Percentiles rank a stretch among this genome's conserved stretches.
Evolutionary conservation across 2,888 invertebrate genomes (phyloP).

Genomic region (Junonia oenone): DNA sequence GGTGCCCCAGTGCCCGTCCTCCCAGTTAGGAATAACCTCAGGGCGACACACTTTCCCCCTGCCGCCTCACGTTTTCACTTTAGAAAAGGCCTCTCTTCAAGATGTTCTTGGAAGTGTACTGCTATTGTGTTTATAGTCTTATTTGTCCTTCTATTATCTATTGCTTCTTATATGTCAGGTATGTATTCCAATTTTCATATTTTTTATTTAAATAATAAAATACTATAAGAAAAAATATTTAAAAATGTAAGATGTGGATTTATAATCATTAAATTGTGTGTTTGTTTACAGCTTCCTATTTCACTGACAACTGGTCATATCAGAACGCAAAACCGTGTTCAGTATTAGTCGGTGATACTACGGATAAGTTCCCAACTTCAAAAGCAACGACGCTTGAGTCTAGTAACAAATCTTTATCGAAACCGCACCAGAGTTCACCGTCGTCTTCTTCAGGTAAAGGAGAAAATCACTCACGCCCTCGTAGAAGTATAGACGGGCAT

Average conservation of each 20-base stretch:
- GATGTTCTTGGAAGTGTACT: slow-evolving; percentile 95
- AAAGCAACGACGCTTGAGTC: slow-evolving; percentile 85
- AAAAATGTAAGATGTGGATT: background rate
- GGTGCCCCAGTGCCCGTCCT: slow-evolving; percentile 86
- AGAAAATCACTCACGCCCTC: slow-evolving; percentile 80
- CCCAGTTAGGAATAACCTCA: slow-evolving; percentile 86
- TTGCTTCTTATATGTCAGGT: slow-evolving; percentile 94
- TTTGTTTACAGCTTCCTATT: slow-evolving; percentile 84
- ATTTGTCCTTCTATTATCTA: slow-evolving; percentile 89
- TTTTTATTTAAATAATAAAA: background rate
- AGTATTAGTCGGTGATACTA: slow-evolving; percentile 89
- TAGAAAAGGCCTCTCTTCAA: slow-evolving; percentile 90
- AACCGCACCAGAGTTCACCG: slow-evolving; percentile 81
- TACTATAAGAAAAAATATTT: background rate
- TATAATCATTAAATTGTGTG: too few species aligned
- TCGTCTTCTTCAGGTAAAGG: slow-evolving; percentile 76
- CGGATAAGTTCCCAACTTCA: slow-evolving; percentile 83
- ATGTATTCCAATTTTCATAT: slow-evolving; percentile 31
- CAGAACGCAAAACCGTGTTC: slow-evolving; percentile 90
- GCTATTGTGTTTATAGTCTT: slow-evolving; percentile 93
- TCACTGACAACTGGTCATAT: slow-evolving; percentile 89
- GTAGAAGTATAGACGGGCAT: slow-evolving; percentile 85
- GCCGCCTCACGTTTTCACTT: slow-evolving; percentile 89
- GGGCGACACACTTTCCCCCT: slow-evolving; percentile 86
- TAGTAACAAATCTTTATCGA: slow-evolving; percentile 84